Percentiles rank a stretch among this genome's conserved stretches.
phyloP scores from a whole-genome alignment of 2,113 vertebrate genomes.

The Rhinopomastus cyanomelas region DNA sequence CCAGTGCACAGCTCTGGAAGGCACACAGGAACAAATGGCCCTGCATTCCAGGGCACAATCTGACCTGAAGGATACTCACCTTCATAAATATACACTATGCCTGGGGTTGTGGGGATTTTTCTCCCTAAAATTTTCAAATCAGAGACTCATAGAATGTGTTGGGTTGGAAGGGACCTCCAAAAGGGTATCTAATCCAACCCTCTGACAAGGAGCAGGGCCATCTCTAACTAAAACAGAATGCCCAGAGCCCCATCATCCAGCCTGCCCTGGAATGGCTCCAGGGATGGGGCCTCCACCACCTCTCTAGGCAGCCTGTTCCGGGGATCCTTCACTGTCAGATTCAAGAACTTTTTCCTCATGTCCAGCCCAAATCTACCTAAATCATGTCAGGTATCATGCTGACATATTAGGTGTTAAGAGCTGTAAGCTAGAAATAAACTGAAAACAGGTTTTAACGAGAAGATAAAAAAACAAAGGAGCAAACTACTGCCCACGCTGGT shows the following conservation, averaged over 20 bases:
- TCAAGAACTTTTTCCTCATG: no score
- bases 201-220: no score
- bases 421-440: not conserved
- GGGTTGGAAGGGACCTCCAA: no score
- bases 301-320: no score
- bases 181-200: no score
- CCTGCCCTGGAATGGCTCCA: no score
- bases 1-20: not conserved
- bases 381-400: not conserved
- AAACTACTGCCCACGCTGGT: not conserved
- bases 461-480: not conserved
- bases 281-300: no score
- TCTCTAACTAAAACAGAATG: no score
- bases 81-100: slow-evolving; percentile 5
- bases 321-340: no score
- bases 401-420: slow-evolving; percentile 3
- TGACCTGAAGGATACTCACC: not conserved
- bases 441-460: slow-evolving; percentile 21
- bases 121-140: slow-evolving; percentile 1
- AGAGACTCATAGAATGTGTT: not conserved
- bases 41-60: not conserved
- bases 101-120: not conserved
- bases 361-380: no score
- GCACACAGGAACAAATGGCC: not conserved
- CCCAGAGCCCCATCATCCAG: no score